Conservation (phyloP, 1,140 invertebrate genomes). For the Hycleus phaleratus region DNA sequence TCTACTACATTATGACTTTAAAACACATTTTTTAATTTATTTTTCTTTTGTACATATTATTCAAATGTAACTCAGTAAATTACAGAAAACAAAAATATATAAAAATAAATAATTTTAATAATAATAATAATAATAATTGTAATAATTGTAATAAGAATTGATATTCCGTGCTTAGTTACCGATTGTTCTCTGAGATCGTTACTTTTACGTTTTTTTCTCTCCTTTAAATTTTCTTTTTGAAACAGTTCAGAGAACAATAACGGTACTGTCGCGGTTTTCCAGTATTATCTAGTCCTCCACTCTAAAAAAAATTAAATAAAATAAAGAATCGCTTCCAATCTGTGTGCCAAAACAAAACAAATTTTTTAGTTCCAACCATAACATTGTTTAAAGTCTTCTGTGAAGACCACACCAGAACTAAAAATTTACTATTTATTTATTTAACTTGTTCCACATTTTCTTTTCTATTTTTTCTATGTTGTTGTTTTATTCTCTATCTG, state of each 20-base stretch:
- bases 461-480: too few relatives aligned
- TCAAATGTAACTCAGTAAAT: constrained; percentile 29
- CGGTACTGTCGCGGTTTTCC: constrained; percentile 33
- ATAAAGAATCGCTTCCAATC: constrained; percentile 7
- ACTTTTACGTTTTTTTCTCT: not conserved
- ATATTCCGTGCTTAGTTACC: constrained; percentile 32
- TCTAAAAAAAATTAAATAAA: constrained; percentile 13
- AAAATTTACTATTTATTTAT: too few relatives aligned
- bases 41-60: constrained; percentile 20
- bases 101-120: too few relatives aligned
- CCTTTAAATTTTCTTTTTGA: not conserved
- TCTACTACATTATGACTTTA: constrained; percentile 18
- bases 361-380: not conserved
- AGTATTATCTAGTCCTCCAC: constrained; percentile 43
- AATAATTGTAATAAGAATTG: constrained; percentile 24
- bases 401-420: not conserved
- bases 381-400: not conserved
- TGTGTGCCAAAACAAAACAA: constrained; percentile 3
- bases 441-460: too few relatives aligned
- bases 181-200: constrained; percentile 16
- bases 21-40: constrained; percentile 34
- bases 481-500: too few relatives aligned
- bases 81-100: too few relatives aligned
- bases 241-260: constrained; percentile 2
- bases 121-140: too few relatives aligned